These are phyloP conservation scores for Eupeodes luniger DNA, from an alignment of 2,888 invertebrate genomes.

Conservation along the genomic window DNA sequence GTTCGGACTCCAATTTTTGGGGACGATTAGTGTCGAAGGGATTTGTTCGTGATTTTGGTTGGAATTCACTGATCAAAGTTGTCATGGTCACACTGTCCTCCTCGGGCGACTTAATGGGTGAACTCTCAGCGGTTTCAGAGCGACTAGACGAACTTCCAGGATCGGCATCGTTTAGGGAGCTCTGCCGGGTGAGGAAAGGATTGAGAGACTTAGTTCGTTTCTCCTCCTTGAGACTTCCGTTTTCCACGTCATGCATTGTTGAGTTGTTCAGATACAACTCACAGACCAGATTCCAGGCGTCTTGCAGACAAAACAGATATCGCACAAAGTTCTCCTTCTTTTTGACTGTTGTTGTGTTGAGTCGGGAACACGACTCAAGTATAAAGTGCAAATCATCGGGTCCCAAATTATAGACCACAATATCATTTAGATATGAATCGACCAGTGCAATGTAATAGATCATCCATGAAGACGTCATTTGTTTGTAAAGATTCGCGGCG, in stretches of 20 bases:
- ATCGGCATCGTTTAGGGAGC: conserved; percentile 64
- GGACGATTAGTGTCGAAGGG: conserved; percentile 84
- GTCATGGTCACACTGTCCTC: conserved; percentile 84
- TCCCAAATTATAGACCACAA: conserved; percentile 87
- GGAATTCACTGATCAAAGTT: conserved; percentile 83
- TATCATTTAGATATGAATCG: conserved; percentile 91
- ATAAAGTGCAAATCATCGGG: conserved; percentile 87
- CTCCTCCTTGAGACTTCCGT: conserved; percentile 79
- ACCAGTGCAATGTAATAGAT: conserved; percentile 94
- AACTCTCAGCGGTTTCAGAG: conserved; percentile 77
- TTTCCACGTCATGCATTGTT: conserved; percentile 82
- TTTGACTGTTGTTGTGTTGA: conserved; percentile 85
- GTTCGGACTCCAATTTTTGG: conserved; percentile 85
- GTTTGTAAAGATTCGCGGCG: conserved; percentile 95
- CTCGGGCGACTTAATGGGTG: conserved; percentile 81
- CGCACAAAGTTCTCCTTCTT: conserved; percentile 86
- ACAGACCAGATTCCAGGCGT: conserved; percentile 87
- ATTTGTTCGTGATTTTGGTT: conserved; percentile 83
- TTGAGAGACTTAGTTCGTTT: conserved; percentile 72
- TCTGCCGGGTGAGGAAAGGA: conserved; percentile 59
- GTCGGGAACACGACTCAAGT: conserved; percentile 86
- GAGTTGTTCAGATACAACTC: conserved; percentile 85
- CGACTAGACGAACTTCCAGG: conserved; percentile 77
- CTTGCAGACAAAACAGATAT: conserved; percentile 87
- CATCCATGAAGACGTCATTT: conserved; percentile 96